Evolutionary conservation across 2,797 vertebrate species (phyloP).

Genomic region (Myripristis murdjan): DNA sequence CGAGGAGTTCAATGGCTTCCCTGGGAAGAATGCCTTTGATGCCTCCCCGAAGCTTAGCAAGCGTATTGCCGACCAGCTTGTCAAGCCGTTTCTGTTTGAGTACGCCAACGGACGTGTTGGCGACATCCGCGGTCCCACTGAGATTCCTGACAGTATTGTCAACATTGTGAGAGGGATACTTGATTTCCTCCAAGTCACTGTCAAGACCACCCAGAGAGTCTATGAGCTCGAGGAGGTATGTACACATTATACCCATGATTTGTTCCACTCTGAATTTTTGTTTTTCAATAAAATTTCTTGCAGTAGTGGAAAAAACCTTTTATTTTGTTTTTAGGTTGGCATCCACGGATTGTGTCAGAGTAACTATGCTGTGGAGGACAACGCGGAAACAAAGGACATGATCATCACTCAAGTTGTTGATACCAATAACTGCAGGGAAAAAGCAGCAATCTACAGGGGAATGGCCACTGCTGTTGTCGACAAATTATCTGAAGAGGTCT

Average conservation of each 20-base stretch:
- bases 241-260: background rate
- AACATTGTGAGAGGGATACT: slow-evolving; percentile 89
- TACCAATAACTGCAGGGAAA: slow-evolving; percentile 85
- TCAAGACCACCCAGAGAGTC: slow-evolving; percentile 87
- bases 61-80: slow-evolving; percentile 81
- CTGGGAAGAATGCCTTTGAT: slow-evolving; percentile 73
- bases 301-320: background rate
- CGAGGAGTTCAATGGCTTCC: slow-evolving; percentile 87
- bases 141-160: slow-evolving; percentile 75
- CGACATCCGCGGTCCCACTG: slow-evolving; percentile 82
- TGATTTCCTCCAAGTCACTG: slow-evolving; percentile 84
- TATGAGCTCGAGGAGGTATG: slow-evolving; percentile 87
- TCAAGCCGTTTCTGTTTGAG: slow-evolving; percentile 88
- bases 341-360: slow-evolving; percentile 89
- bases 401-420: slow-evolving; percentile 85
- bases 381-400: slow-evolving; percentile 68
- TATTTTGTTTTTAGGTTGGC: slow-evolving; percentile 75
- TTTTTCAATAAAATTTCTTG: no score
- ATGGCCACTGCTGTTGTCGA: slow-evolving; percentile 81
- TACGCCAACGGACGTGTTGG: slow-evolving; percentile 82
- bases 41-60: slow-evolving; percentile 80
- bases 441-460: slow-evolving; percentile 80
- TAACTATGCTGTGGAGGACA: slow-evolving; percentile 83
- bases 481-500: slow-evolving; percentile 82
- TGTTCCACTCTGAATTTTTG: background rate